Conservation (phyloP, 1,140 invertebrate genomes). For the Metopolophium dirhodum region DNA sequence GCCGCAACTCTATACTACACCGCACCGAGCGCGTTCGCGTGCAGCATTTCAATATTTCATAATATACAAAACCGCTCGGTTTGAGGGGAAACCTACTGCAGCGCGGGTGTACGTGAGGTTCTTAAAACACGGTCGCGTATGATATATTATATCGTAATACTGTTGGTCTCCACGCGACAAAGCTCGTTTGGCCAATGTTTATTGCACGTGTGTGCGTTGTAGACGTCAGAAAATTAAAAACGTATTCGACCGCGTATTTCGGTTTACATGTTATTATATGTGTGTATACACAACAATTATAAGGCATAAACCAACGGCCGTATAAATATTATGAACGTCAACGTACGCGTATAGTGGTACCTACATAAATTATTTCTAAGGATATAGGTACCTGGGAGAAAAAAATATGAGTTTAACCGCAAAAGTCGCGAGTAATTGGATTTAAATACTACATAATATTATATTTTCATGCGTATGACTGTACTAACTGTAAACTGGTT, state of each 20-base stretch:
- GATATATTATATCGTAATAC: slow-evolving; percentile 20
- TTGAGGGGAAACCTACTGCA: slow-evolving; percentile 6
- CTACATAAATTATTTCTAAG: not conserved
- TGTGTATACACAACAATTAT: not conserved
- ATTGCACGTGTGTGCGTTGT: not conserved
- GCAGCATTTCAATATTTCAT: slow-evolving; percentile 55
- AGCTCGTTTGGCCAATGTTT: slow-evolving; percentile 12
- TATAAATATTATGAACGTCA: slow-evolving; percentile 35
- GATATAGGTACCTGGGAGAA: not conserved
- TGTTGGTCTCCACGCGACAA: not conserved
- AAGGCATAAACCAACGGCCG: not conserved
- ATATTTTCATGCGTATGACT: not conserved
- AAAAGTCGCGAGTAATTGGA: slow-evolving; percentile 2
- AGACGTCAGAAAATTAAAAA: not conserved
- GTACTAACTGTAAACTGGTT: slow-evolving; percentile 43
- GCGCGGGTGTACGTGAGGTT: slow-evolving; percentile 13
- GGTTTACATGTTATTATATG: not conserved
- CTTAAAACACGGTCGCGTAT: slow-evolving; percentile 30
- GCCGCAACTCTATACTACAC: not conserved
- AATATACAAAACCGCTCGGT: not conserved
- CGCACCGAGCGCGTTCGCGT: slow-evolving; percentile 32
- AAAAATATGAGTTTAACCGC: not conserved
- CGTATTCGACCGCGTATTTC: not conserved
- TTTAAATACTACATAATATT: not conserved
- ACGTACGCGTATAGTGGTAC: not conserved